Base-by-base conservation (phyloP, 2,797 vertebrate species). In the Margarornis squamiger region DNA sequence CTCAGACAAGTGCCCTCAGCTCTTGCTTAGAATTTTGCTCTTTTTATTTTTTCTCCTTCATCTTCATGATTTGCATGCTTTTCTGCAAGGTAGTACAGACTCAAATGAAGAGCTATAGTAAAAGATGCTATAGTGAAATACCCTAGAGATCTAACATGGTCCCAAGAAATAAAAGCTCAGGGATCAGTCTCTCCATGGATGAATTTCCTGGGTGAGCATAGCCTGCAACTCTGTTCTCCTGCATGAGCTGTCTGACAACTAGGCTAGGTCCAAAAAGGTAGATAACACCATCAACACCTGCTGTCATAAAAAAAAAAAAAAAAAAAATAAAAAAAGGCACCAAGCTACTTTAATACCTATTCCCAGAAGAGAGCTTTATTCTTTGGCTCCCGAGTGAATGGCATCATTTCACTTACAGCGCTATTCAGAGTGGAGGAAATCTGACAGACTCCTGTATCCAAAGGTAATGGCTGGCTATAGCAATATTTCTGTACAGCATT, bases 241-340 rank as follows among this genome's bases (percentile, higher is more conserved):
- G 7, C 2, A 1, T 12, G 39, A 85, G 30, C 10, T 48, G 39
- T 70, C 1, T 0, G 54, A 61, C 29, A 84, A 39, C 7, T 27
- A 51, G 13, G 11, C 10, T 63, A 41, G 9, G 18, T 70, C 13
- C 41, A 70, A 82, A 86, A 85, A 38, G 4, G 16, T 16, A 88
- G 38, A 59, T 30, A 74, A 68, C 14, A 79, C 7, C 14, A 34
- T 52, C 32, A 41, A 48, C 18, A 79, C 17, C 19, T 49, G 6
- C 17, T 91, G 59, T 59, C 48, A 58, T 10, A 65, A 43, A 81
- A 89, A 70, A 91, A 65, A 68, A 46, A 86, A 90, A 68, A 90
- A 65, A 45, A 45, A 45, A 21, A n/a, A n/a, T n/a, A 65, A 46
- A 80, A 90, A 70, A 91, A 65, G 7, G 3, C 20, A 46, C 65